These are phyloP conservation scores for Phengaris alcon DNA, from an alignment of 2,888 invertebrate genomes.

Conservation along the genomic window DNA sequence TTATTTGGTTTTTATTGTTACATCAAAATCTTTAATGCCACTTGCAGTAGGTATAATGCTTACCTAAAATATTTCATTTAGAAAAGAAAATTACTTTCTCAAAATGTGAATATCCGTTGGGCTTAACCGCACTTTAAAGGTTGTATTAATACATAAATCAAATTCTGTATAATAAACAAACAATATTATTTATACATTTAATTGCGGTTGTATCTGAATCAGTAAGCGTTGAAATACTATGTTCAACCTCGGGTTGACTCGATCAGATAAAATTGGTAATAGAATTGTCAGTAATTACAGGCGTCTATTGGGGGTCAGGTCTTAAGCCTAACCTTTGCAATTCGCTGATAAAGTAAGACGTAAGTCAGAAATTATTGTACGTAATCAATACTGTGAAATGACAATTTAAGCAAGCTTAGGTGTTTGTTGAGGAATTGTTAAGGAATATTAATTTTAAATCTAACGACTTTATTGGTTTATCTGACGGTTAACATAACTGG, in stretches of 20 bases:
- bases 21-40: no score
- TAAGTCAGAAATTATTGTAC: slow-evolving; percentile 23
- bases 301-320: slow-evolving; percentile 42
- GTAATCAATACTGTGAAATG: slow-evolving; percentile 20
- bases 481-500: not conserved
- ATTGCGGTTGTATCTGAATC: slow-evolving; percentile 29
- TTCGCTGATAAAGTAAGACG: slow-evolving; percentile 38
- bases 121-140: not conserved
- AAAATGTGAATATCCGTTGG: not conserved
- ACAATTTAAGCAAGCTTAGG: slow-evolving; percentile 7
- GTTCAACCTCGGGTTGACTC: slow-evolving; percentile 37
- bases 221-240: slow-evolving; percentile 34
- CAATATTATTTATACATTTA: slow-evolving; percentile 28
- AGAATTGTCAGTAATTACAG: slow-evolving; percentile 74
- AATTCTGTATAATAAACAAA: not conserved
- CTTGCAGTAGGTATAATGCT: no score
- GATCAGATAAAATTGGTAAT: slow-evolving; percentile 66
- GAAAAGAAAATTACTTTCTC: not conserved
- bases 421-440: not conserved
- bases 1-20: no score
- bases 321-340: slow-evolving; percentile 41
- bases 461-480: not conserved
- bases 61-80: no score
- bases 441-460: no score
- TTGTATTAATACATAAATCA: slow-evolving; percentile 16